Evolutionary conservation across 37 sponge, comb jelly and placozoan genomes (phyloP), one percentile per base, ranked within the genome.

Genomic region (Eunapius fragilis): DNA sequence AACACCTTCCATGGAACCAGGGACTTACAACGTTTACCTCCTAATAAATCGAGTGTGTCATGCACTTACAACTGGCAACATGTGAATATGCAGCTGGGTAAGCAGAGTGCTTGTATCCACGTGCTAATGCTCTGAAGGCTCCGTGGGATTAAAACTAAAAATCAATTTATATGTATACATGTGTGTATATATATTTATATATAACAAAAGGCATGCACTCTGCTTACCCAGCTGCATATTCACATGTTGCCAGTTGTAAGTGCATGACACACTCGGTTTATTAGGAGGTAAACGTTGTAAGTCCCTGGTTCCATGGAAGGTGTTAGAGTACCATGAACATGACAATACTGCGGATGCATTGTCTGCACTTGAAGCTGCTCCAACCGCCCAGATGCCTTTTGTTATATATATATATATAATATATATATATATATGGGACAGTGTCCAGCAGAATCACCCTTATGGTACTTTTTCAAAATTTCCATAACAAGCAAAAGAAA

Each of bases 51-150:
- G 45, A 33, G 38, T 38, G 26, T 26, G 26, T 13, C 38, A n/a
- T n/a, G n/a, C 26, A 80, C 69, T 80, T 27, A 50, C 80, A 49
- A 67, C 68, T 68, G 31, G 81, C 81, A 30, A 80, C 81, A 33
- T 80, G 81, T 48, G 69, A 67, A 67, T 80, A 1, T 80, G 81
- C 81, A 67, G 81, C 81, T 67, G 81, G 81, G 81, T 80, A 25
- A 25, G 81, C 58, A 58, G 58, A 58, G 58, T 58, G 58, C 25
- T 6, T 83, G 84, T 71, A 24, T 30, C 41, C 37, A 17, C 69
- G 81, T 81, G n/a, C n/a, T n/a, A n/a, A n/a, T n/a, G n/a, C n/a
- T n/a, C n/a, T n/a, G n/a, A n/a, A n/a, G n/a, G n/a, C n/a, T n/a
- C n/a, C n/a, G n/a, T n/a, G n/a, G n/a, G n/a, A n/a, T n/a, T n/a